phyloP scores from a whole-genome alignment of 2,113 vertebrate genomes.

The Cheilinus undulatus region DNA sequence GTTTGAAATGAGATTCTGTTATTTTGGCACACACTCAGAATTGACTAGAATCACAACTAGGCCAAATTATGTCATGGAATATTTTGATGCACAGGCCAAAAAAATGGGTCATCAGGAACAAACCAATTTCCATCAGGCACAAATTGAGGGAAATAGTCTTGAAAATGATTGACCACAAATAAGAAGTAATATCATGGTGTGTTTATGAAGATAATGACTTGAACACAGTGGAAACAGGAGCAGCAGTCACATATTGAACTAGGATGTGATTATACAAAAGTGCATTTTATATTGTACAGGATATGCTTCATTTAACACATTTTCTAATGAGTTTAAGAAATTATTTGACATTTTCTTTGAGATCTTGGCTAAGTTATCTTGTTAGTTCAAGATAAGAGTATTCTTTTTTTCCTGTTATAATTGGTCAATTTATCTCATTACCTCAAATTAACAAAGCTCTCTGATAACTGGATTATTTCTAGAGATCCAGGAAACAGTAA shows the following conservation, averaged over 20 bases:
- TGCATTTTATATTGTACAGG: no score
- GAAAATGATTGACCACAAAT: not conserved
- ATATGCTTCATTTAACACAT: no score
- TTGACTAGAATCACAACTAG: not conserved
- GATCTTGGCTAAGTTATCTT: no score
- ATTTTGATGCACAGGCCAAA: not conserved
- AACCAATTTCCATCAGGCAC: not conserved
- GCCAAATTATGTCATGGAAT: not conserved
- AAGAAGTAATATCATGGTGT: not conserved
- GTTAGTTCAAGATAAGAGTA: no score
- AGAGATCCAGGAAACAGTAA: no score
- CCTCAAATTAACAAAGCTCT: no score
- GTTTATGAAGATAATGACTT: not conserved
- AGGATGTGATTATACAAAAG: not conserved
- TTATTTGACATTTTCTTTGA: no score
- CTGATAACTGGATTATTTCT: no score
- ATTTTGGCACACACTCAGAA: not conserved
- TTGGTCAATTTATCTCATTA: no score
- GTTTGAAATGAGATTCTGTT: no score
- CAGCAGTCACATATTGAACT: not conserved
- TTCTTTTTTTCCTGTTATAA: no score
- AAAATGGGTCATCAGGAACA: not conserved
- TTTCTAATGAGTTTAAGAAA: no score
- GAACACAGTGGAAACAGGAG: not conserved
- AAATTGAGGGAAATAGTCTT: not conserved